Evolutionary conservation across 2,888 invertebrate genomes (phyloP), one percentile per base, ranked within the genome.

Genomic region (Dolichopus griseipennis): DNA sequence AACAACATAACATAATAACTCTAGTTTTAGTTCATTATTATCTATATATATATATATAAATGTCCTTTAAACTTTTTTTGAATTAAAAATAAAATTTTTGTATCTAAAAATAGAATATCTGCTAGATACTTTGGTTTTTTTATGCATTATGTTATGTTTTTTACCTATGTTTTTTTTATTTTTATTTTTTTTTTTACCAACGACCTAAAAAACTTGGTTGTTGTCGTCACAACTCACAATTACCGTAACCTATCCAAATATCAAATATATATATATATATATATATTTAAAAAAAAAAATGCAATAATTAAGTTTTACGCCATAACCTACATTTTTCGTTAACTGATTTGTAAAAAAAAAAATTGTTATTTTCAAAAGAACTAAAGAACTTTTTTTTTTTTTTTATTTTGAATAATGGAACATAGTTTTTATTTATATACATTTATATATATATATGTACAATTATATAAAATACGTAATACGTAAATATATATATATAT

Each of bases 1-100:
- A n/a, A n/a, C n/a, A n/a, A n/a, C n/a, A 27, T 27, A 27, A 52
- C 18, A 52, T 18, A n/a, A 52, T 52, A 52, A 52, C 6, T 52
- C 52, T n/a, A 52, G 15, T 52, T 52, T 52, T 52, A 52, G 52
- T 52, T 52, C 52, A 52, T 52, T n/a, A n/a, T n/a, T n/a, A n/a
- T n/a, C n/a, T n/a, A n/a, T n/a, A n/a, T n/a, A n/a, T n/a, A 12
- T 52, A 52, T 52, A 52, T 52, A 52, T 52, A 52, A 52, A 52
- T 52, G 52, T 52, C 52, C 52, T 52, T 52, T 52, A 52, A 27
- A 52, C 52, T 52, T 12, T n/a, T n/a, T n/a, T n/a, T n/a, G n/a
- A 52, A 52, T 18, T 52, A 52, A 18, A 52, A 52, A 52, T 12
- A 52, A 52, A 52, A 52, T 52, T 12, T 34, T 37, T 18, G 18